phyloP scores from a whole-genome alignment of 2,113 vertebrate species.

The Cathartes aura region DNA sequence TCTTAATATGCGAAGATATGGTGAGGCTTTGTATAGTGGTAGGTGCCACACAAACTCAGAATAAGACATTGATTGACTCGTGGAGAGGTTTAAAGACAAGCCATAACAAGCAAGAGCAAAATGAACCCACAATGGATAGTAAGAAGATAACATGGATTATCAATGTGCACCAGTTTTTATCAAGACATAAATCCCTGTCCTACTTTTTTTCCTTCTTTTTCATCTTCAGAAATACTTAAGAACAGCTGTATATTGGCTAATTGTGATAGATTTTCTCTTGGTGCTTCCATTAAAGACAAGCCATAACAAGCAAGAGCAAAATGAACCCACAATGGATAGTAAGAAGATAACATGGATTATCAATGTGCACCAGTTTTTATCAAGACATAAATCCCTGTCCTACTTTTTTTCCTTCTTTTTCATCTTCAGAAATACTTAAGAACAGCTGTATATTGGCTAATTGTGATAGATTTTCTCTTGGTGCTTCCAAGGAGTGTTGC shows the following conservation, averaged over 20 bases:
- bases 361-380: neutral
- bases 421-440: neutral
- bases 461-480: neutral
- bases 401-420: neutral
- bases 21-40: neutral
- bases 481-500: neutral
- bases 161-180: neutral
- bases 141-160: neutral
- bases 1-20: neutral
- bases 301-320: too few relatives aligned
- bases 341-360: neutral
- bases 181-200: neutral
- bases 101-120: neutral
- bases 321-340: neutral
- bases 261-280: neutral
- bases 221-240: neutral
- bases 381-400: neutral
- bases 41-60: neutral
- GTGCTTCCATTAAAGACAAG: too few relatives aligned
- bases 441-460: neutral
- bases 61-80: neutral
- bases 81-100: neutral
- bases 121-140: accelerated
- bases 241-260: neutral
- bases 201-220: neutral